Conservation (phyloP, 2,888 invertebrate species). For the Fragum fragum region DNA sequence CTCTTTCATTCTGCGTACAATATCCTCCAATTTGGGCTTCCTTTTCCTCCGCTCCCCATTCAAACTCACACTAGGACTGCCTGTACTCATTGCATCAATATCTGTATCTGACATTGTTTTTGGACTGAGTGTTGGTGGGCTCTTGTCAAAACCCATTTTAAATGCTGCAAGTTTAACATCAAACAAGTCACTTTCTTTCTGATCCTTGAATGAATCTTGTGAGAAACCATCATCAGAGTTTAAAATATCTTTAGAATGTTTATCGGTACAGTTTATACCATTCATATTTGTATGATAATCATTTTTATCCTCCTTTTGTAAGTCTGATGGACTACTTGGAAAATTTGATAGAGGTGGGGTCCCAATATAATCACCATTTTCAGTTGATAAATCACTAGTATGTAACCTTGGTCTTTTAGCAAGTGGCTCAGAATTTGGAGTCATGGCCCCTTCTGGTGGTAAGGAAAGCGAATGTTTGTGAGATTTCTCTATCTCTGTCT, state of each 20-base stretch:
- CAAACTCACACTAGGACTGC: constrained; percentile 64
- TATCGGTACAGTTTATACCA: constrained; percentile 41
- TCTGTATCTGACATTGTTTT: constrained; percentile 66
- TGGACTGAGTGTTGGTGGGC: constrained; percentile 63
- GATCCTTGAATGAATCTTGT: constrained; percentile 21
- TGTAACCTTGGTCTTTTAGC: constrained; percentile 54
- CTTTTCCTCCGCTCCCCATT: constrained; percentile 73
- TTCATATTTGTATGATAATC: constrained; percentile 38
- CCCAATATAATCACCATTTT: constrained; percentile 32
- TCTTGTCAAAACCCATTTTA: constrained; percentile 57
- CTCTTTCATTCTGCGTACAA: constrained; percentile 78
- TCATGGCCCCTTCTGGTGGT: constrained; percentile 72
- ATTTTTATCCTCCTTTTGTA: constrained; percentile 39
- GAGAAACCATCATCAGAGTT: constrained; percentile 13
- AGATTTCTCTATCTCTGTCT: constrained; percentile 42
- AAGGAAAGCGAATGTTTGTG: constrained; percentile 55
- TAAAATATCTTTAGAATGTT: constrained; percentile 31
- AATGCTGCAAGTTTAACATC: constrained; percentile 52
- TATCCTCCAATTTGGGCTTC: constrained; percentile 82
- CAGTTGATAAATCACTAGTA: constrained; percentile 8
- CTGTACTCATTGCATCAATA: constrained; percentile 62
- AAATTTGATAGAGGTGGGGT: constrained; percentile 44
- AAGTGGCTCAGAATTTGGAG: constrained; percentile 68
- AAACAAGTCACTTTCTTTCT: constrained; percentile 4
- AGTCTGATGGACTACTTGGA: constrained; percentile 46